Base-by-base conservation (phyloP, 2,797 vertebrate genomes). In the Parauchenoglanis ngamensis region DNA sequence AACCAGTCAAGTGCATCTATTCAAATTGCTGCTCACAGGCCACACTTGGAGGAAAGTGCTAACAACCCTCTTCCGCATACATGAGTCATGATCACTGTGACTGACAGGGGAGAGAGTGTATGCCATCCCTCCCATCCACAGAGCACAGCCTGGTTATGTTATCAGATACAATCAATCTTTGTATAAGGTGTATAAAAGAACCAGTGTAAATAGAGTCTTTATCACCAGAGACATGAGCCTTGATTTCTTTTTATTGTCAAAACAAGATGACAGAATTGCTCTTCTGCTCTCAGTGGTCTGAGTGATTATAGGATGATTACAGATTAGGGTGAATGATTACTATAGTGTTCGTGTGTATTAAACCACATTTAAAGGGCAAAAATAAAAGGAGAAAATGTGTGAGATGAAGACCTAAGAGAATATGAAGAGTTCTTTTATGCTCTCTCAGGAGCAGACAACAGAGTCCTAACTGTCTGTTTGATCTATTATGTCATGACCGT, bases 401-500 rank as follows among this genome's bases (percentile, higher is more conserved):
- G 31, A 85, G 78, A 67, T 85, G 80, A 85, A 83, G 65, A 1
- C 63, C 52, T 83, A 35, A 23, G 81, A 83, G 46, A 83, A 83
- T 83, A 67, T 35, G 73, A 54, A 57, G 88, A 85, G 59, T 87
- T 61, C n/a, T 77, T 87, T 88, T 84, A 70, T 67, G 67, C 21
- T 85, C 67, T 61, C 54, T 28, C 83, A 81, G 83, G 76, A 70
- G 52, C 75, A 85, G 85, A 73, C 17, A 85, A 67, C 61, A 63
- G 73, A 63, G 81, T 86, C 82, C 52, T 67, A 82, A 82, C 72
- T 73, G 82, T 80, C 67, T 86, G 54, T 86, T 85, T 89, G 76
- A 86, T 85, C 81, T 83, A 87, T 83, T 86, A 81, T 85, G 75
- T 86, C 80, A 89, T 83, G 84, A 87, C 78, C 40, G 56, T 81